These are phyloP conservation scores for Drosophila bocki DNA, from an alignment of 1,140 invertebrate genomes.

Conservation along the genomic window DNA sequence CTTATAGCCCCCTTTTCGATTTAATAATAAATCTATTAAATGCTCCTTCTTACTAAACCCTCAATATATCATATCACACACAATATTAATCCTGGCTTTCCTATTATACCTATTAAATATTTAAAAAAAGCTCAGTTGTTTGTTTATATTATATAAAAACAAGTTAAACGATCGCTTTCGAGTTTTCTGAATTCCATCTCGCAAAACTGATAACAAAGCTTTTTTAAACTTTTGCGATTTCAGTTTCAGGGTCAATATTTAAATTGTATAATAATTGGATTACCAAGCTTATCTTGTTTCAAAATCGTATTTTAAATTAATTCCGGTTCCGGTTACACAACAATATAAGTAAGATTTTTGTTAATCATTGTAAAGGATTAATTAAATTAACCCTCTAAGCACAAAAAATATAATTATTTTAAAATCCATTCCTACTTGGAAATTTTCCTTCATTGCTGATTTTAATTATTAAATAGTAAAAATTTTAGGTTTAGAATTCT, in stretches of 20 bases:
- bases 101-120: neutral
- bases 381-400: neutral
- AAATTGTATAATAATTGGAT: conserved; percentile 2
- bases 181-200: neutral
- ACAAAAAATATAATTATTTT: neutral
- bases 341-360: neutral
- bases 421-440: neutral
- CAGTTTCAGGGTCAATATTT: conserved; percentile 4
- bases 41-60: neutral
- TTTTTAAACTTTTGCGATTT: conserved; percentile 1
- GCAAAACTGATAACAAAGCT: conserved; percentile 10
- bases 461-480: neutral
- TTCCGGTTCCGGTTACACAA: conserved; percentile 6
- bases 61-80: neutral
- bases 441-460: neutral
- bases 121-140: neutral
- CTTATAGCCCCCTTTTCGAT: neutral
- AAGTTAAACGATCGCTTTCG: neutral
- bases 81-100: neutral
- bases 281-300: neutral
- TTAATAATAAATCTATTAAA: neutral
- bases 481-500: neutral
- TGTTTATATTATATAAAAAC: conserved; percentile 3
- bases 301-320: neutral
- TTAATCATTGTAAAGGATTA: neutral